Evolutionary conservation across 2,113 vertebrate genomes (phyloP).

Genomic region (Propithecus coquereli): DNA sequence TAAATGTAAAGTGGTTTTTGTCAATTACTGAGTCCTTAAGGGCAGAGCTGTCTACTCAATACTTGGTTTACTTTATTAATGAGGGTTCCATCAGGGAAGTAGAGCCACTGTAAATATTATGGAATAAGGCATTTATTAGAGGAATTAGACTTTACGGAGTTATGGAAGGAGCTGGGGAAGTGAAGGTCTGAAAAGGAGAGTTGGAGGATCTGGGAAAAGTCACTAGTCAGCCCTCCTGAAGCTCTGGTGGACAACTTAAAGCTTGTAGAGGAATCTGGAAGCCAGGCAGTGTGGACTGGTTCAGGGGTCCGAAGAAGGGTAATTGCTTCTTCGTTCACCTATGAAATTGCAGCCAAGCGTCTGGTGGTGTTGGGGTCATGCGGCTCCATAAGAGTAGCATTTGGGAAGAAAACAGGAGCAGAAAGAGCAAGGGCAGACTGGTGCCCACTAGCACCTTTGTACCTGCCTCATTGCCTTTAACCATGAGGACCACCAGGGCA

Average conservation of each 20-base stretch:
- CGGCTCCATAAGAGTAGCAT: background rate
- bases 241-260: background rate
- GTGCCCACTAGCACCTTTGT: background rate
- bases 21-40: background rate
- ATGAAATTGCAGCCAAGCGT: background rate
- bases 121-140: background rate
- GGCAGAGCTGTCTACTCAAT: background rate
- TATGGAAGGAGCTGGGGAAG: background rate
- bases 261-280: background rate
- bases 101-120: background rate
- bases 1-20: slow-evolving; percentile 1
- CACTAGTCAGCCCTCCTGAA: background rate
- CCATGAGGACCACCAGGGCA: accelerated
- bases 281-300: background rate
- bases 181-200: background rate
- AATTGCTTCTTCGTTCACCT: background rate
- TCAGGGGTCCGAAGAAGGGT: background rate
- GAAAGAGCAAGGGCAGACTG: background rate
- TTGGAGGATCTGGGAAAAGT: background rate
- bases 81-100: slow-evolving; percentile 6
- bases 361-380: background rate
- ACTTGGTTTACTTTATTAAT: background rate
- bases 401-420: background rate
- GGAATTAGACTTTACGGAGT: background rate
- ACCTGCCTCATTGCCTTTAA: background rate